Evolutionary conservation across 1,140 invertebrate species (phyloP).

Genomic region (Magallana angulata): DNA sequence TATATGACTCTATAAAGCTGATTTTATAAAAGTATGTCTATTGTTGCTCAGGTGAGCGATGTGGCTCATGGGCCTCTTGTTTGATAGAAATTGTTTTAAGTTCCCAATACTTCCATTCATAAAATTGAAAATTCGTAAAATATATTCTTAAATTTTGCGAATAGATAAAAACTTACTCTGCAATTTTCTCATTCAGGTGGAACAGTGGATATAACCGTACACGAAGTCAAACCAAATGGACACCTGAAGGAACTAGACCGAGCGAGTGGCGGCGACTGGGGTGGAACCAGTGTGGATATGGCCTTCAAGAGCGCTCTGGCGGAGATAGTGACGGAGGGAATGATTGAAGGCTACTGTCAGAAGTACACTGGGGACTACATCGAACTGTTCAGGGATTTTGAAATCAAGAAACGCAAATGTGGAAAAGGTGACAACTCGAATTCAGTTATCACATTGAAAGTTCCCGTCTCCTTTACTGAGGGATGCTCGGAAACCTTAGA

Average conservation of each 20-base stretch:
- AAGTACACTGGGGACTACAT: constrained; percentile 46
- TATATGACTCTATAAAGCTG: too few species aligned
- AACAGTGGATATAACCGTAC: constrained; percentile 84
- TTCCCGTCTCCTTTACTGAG: constrained; percentile 36
- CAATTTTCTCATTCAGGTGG: constrained; percentile 76
- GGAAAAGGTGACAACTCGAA: neutral
- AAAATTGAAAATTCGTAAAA: neutral
- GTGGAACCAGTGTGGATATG: constrained; percentile 73
- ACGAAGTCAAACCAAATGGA: constrained; percentile 80
- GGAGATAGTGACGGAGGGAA: constrained; percentile 42
- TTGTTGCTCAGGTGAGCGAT: neutral
- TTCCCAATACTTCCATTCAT: neutral
- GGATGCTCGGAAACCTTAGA: constrained; percentile 14
- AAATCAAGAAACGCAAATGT: constrained; percentile 51
- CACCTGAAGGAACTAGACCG: constrained; percentile 82
- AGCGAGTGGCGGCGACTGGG: constrained; percentile 82
- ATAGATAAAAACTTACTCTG: neutral
- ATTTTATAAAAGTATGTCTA: too few species aligned
- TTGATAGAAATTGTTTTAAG: neutral
- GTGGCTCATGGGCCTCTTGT: neutral
- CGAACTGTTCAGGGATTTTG: constrained; percentile 55
- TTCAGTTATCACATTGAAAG: constrained; percentile 40
- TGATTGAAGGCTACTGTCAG: constrained; percentile 33
- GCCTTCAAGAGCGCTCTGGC: constrained; percentile 40
- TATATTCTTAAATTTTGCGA: neutral